phyloP scores from a whole-genome alignment of 1,140 invertebrate species.

The honey bee (Apis mellifera) region Amel_HAv3.1 CM009936.2:13171501-13172000 shows the following conservation, averaged over 20 bases:
- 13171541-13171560: no score
- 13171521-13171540: background rate
- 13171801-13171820: background rate
- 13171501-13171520: background rate
- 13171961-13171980: background rate
- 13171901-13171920: background rate
- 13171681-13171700: background rate
- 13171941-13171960: background rate
- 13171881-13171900: background rate
- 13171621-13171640: no score
- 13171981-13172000: background rate
- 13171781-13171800: no score
- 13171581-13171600: no score
- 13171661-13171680: background rate
- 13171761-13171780: background rate
- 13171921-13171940: background rate
- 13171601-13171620: no score
- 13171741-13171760: background rate
- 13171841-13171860: background rate
- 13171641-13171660: no score
- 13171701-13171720: background rate
- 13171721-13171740: background rate
- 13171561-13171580: no score
- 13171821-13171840: background rate
- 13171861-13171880: background rate